These are phyloP conservation scores for Syngnathus scovelli DNA, from an alignment of 2,113 vertebrate genomes.

Conservation along the genomic window DNA sequence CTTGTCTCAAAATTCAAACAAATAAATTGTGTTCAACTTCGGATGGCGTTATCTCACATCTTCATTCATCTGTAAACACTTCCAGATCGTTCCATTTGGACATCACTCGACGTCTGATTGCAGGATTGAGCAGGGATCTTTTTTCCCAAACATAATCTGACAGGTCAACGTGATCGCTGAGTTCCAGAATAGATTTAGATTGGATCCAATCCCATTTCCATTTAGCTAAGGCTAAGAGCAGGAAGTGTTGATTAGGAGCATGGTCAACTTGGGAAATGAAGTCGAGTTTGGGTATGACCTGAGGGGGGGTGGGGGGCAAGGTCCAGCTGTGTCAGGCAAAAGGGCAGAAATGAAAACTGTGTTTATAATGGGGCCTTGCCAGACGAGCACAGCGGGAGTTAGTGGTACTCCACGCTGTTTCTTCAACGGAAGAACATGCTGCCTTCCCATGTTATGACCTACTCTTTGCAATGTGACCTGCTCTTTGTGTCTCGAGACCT, in stretches of 20 bases:
- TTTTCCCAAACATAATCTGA: conserved; percentile 16
- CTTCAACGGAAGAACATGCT: conserved; percentile 32
- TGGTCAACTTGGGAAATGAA: conserved; percentile 51
- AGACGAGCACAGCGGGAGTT: conserved; percentile 41
- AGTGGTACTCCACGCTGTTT: conserved; percentile 21
- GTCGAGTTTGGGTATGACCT: conserved; percentile 46
- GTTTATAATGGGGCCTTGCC: conserved; percentile 58
- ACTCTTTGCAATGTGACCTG: conserved; percentile 13
- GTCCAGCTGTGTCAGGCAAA: conserved; percentile 48
- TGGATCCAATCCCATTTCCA: conserved; percentile 31
- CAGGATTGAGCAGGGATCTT: conserved; percentile 9
- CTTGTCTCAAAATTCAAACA: neutral
- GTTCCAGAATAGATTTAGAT: conserved; percentile 19
- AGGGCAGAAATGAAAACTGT: conserved; percentile 58
- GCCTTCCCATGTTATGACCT: conserved; percentile 28
- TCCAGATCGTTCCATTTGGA: conserved; percentile 39
- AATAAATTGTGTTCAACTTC: neutral
- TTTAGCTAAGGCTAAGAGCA: conserved; percentile 43
- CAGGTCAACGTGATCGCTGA: conserved; percentile 13
- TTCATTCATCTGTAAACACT: conserved; percentile 6
- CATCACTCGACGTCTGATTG: conserved; percentile 37
- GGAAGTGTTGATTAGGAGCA: conserved; percentile 60
- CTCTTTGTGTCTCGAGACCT: neutral
- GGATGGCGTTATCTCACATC: neutral
- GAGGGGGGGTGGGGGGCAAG: conserved; percentile 44